Evolutionary conservation across 2,797 vertebrate genomes (phyloP).

Genomic region (Xenentodon cancila): DNA sequence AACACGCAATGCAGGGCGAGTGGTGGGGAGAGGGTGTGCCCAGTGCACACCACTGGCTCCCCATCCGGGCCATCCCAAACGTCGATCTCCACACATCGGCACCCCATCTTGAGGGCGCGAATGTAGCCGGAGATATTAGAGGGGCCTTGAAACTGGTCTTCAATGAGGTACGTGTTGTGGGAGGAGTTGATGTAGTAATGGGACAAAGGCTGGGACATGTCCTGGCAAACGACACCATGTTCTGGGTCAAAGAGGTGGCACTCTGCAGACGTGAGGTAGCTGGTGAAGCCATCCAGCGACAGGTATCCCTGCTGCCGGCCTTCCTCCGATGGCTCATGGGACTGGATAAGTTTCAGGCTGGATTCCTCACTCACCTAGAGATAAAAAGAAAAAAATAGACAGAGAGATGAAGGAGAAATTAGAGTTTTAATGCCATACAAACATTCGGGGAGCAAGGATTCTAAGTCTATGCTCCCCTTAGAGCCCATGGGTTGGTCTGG

Average conservation of each 20-base stretch:
- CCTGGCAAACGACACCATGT: slow-evolving; percentile 90
- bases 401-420: slow-evolving; percentile 1
- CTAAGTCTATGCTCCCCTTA: too few species aligned
- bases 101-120: slow-evolving; percentile 94
- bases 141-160: slow-evolving; percentile 93
- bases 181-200: slow-evolving; percentile 97
- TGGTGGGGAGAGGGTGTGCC: slow-evolving; percentile 89
- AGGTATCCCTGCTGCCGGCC: slow-evolving; percentile 89
- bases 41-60: slow-evolving; percentile 90
- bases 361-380: slow-evolving; percentile 88
- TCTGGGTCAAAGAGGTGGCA: slow-evolving; percentile 92
- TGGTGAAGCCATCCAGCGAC: slow-evolving; percentile 93
- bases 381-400: slow-evolving; percentile 3
- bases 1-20: slow-evolving; percentile 89
- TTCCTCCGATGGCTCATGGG: slow-evolving; percentile 90
- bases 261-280: slow-evolving; percentile 92
- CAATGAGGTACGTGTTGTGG: slow-evolving; percentile 96
- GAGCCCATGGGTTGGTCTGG: neutral
- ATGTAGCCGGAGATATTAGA: slow-evolving; percentile 93
- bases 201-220: slow-evolving; percentile 92
- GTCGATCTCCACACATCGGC: slow-evolving; percentile 92
- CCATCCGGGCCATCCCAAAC: slow-evolving; percentile 92
- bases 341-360: slow-evolving; percentile 90
- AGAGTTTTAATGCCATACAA: neutral
- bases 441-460: too few species aligned